Evolutionary conservation across 2,113 vertebrate genomes (phyloP).

Genomic region (Lamprologus callipterus): DNA sequence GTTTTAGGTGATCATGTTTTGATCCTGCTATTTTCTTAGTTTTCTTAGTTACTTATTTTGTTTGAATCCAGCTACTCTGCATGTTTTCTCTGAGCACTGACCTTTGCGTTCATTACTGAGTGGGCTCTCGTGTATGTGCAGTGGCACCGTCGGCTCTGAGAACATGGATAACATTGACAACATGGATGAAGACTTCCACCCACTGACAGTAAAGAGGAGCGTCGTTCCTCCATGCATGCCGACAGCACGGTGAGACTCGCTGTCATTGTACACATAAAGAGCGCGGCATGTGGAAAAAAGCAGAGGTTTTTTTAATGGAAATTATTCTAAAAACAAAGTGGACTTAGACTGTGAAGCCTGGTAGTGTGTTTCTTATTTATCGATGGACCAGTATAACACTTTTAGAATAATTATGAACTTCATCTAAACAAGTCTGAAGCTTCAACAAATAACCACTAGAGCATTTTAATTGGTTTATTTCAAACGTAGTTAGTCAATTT

Average conservation of each 20-base stretch:
- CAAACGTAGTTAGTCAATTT: neutral
- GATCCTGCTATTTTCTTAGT: neutral
- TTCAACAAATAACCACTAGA: neutral
- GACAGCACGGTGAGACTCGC: conserved; percentile 43
- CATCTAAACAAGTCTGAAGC: neutral
- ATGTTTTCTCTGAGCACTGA: neutral
- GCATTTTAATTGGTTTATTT: neutral
- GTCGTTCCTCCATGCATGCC: conserved; percentile 19
- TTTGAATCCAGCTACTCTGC: neutral
- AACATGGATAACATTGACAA: conserved; percentile 65
- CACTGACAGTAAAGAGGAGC: conserved; percentile 47
- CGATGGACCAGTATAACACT: neutral
- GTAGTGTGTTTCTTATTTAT: neutral
- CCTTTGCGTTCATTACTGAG: neutral
- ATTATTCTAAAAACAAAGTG: neutral
- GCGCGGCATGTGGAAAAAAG: neutral
- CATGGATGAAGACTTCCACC: conserved; percentile 35
- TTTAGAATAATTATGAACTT: neutral
- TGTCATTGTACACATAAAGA: neutral
- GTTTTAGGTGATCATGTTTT: neutral
- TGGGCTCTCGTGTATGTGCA: conserved; percentile 19
- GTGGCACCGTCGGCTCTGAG: conserved; percentile 61
- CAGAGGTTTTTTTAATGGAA: neutral
- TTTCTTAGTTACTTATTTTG: too few relatives aligned
- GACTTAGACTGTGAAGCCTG: neutral